Conservation (phyloP, 2,113 vertebrate genomes). For the Damaliscus lunatus region DNA sequence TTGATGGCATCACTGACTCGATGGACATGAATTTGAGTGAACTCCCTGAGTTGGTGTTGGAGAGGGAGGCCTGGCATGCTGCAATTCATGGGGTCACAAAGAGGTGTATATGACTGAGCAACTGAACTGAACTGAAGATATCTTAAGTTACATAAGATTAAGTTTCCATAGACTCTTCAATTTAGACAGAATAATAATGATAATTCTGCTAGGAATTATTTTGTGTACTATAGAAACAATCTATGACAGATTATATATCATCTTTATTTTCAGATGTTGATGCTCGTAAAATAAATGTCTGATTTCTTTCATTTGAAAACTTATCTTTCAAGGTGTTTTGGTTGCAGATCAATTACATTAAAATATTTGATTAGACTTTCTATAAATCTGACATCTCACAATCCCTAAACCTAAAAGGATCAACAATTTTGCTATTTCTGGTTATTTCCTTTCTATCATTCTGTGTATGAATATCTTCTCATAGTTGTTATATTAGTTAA, state of each 20-base stretch:
- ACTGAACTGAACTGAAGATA: not conserved
- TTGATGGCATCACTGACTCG: not conserved
- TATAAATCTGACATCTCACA: not conserved
- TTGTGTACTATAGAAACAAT: not conserved
- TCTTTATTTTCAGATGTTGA: not conserved
- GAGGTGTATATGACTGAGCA: accelerated
- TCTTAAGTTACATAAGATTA: not conserved
- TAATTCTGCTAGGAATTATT: not conserved
- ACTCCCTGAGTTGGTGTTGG: not conserved
- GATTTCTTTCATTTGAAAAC: not conserved
- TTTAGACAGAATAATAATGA: not conserved
- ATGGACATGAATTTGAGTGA: not conserved
- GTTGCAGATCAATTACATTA: not conserved
- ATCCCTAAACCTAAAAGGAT: not conserved
- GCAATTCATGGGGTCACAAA: not conserved
- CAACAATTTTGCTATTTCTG: not conserved
- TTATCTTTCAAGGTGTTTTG: not conserved
- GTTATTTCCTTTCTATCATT: not conserved
- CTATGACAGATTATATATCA: not conserved
- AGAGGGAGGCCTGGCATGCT: not conserved
- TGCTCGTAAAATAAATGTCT: not conserved
- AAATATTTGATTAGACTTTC: not conserved
- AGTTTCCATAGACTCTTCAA: not conserved
- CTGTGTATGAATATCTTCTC: not conserved
- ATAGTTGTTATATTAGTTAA: not conserved